These are phyloP conservation scores for Acrobeloides nanus DNA, from an alignment of 2,888 invertebrate genomes.

Conservation along the genomic window DNA sequence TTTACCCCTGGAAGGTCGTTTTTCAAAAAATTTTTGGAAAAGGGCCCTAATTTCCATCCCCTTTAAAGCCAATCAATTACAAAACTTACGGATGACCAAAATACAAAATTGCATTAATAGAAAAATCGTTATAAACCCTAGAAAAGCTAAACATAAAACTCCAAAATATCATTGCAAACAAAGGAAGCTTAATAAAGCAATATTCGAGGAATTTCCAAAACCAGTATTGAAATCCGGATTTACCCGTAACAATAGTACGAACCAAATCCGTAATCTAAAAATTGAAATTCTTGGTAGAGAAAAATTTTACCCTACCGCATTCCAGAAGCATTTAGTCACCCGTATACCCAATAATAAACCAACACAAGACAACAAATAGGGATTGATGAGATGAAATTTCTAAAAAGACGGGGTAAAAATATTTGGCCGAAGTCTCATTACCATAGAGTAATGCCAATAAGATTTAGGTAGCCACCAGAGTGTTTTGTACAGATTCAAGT, in stretches of 20 bases:
- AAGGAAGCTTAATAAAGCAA: conserved; percentile 45
- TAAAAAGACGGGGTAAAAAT: conserved; percentile 59
- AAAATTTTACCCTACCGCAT: conserved; percentile 52
- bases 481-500: conserved; percentile 85
- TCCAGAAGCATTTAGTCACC: conserved; percentile 63
- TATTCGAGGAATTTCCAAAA: conserved; percentile 27
- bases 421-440: conserved; percentile 57
- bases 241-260: not conserved
- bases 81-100: conserved; percentile 57
- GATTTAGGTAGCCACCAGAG: conserved; percentile 96
- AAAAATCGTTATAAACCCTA: conserved; percentile 69
- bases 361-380: conserved; percentile 76
- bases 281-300: not conserved
- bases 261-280: conserved; percentile 31
- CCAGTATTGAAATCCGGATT: too few species aligned
- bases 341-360: conserved; percentile 72
- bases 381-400: conserved; percentile 90
- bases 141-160: conserved; percentile 48
- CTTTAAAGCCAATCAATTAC: too few species aligned
- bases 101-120: conserved; percentile 72
- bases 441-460: conserved; percentile 77
- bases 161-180: conserved; percentile 43
- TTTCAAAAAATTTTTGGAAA: too few species aligned
- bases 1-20: too few species aligned
- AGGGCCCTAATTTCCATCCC: too few species aligned